phyloP scores from a whole-genome alignment of 2,797 vertebrate species.

The Limnodromus scolopaceus region DNA sequence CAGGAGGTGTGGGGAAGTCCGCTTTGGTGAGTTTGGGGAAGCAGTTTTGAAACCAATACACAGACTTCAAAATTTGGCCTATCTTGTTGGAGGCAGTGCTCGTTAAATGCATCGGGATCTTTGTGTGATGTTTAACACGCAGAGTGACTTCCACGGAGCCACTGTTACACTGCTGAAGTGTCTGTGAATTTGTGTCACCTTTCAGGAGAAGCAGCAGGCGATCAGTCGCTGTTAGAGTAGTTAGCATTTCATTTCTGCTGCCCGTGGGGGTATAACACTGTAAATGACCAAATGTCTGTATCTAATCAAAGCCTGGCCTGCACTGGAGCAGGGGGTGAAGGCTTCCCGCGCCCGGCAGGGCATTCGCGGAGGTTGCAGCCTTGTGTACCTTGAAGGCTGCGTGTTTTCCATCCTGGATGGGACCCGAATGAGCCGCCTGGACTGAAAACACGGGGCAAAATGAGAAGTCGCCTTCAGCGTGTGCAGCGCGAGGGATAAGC shows the following conservation, averaged over 20 bases:
- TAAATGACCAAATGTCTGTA: too few species aligned
- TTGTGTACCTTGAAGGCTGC: rapidly evolving
- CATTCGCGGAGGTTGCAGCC: rapidly evolving
- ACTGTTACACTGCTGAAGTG: rapidly evolving
- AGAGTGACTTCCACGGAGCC: background rate
- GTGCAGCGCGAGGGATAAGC: background rate
- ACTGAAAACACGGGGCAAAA: rapidly evolving
- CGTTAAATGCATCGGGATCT: rapidly evolving
- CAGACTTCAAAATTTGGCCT: background rate
- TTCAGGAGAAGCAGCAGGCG: background rate
- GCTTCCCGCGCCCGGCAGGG: background rate
- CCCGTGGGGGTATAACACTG: rapidly evolving
- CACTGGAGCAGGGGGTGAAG: rapidly evolving
- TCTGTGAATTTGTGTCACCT: background rate
- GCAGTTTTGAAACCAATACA: background rate
- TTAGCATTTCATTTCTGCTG: background rate
- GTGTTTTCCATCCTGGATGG: background rate
- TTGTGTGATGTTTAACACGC: rapidly evolving
- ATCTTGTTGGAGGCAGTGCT: rapidly evolving
- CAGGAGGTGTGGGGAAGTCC: conserved; percentile 98
- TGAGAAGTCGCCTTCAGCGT: rapidly evolving
- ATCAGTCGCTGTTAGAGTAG: background rate
- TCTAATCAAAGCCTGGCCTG: background rate
- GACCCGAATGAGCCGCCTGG: background rate
- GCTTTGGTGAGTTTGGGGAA: conserved; percentile 90